Base-by-base conservation (phyloP, 2,113 vertebrate genomes). In the Brachyhypopomus gauderio region DNA sequence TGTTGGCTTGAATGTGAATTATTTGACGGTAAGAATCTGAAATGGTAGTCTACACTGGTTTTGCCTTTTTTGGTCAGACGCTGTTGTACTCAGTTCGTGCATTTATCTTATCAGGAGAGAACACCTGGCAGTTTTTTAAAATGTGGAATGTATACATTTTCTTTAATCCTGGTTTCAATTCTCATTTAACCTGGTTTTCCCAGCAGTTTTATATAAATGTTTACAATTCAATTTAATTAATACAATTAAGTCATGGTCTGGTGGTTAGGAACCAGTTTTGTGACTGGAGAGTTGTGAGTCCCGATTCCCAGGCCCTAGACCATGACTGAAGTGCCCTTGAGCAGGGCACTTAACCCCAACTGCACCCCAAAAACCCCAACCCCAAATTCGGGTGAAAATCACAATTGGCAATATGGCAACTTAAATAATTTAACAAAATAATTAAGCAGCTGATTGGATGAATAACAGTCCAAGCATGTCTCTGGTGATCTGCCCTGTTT, bases 1-100 rank as follows among this genome's bases (percentile, higher is more conserved):
- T 41, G 38, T 88, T 89, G 88, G 88, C 89, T 80, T 88, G 83
- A 86, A 86, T 34, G 48, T 72, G 58, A 86, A 81, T 75, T 56
- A 45, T 52, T 52, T 52, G 64, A 56, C 78, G 72, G 80, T 80
- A 69, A 72, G 2, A 7, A 76, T 78, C 22, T 38, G 60, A 48
- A 27, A 27, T 56, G 48, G 70, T 17, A 25, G n/a, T 55, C 30
- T 70, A 41, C 34, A 2, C 34, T 70, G 20, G 34, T 38, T 12
- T 41, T 41, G 20, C 4, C 19, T 41, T 41, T 9, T 41, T 41
- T 9, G 85, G 81, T 86, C 86, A 14, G 87, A 90, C 30, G 62
- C 73, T 36, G 38, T 70, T 23, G 41, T 75, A 74, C 64, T 60
- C 23, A 30, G 48, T 72, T 55, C 2, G 17, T 4, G 30, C 38